A percentile compares a stretch with the other conserved stretches of the same genome.
Evolutionary conservation across 1,140 invertebrate species (phyloP).

Genomic region (Prorops nasuta): DNA sequence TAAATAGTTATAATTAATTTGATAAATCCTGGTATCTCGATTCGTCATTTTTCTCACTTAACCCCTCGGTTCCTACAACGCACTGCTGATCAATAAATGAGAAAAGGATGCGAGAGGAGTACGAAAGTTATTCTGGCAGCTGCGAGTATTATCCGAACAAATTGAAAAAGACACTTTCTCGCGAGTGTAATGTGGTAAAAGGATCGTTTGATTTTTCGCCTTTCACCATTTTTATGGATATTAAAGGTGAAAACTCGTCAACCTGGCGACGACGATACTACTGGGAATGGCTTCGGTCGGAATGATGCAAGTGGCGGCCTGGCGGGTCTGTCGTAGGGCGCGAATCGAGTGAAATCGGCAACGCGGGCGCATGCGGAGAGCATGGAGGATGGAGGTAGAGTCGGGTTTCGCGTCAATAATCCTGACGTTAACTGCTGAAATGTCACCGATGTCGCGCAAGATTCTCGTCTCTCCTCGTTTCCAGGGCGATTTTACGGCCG

Average conservation of each 20-base stretch:
- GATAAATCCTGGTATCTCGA: no score
- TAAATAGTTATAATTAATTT: no score
- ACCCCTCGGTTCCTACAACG: no score
- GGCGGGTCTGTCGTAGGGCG: not conserved
- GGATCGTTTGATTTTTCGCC: no score
- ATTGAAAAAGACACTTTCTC: no score
- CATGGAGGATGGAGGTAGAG: not conserved
- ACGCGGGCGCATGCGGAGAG: not conserved
- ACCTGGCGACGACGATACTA: constrained; percentile 23
- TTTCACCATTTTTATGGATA: constrained; percentile 31
- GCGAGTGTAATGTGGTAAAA: no score
- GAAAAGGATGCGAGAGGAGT: no score
- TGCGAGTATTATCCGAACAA: no score
- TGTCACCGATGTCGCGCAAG: constrained; percentile 23
- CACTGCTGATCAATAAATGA: no score
- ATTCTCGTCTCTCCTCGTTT: constrained; percentile 19
- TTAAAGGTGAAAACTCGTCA: constrained; percentile 32
- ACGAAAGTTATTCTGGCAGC: no score
- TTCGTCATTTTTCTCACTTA: no score
- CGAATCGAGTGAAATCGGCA: constrained; percentile 21
- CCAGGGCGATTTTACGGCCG: constrained; percentile 21
- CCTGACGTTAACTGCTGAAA: constrained; percentile 28
- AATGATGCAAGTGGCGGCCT: constrained; percentile 2
- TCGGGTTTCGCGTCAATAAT: constrained; percentile 24
- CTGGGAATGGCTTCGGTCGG: constrained; percentile 10